Percentiles rank a stretch among this genome's conserved stretches.
Evolutionary conservation across 2,797 vertebrate species (phyloP).

Genomic region (Parambassis ranga): DNA sequence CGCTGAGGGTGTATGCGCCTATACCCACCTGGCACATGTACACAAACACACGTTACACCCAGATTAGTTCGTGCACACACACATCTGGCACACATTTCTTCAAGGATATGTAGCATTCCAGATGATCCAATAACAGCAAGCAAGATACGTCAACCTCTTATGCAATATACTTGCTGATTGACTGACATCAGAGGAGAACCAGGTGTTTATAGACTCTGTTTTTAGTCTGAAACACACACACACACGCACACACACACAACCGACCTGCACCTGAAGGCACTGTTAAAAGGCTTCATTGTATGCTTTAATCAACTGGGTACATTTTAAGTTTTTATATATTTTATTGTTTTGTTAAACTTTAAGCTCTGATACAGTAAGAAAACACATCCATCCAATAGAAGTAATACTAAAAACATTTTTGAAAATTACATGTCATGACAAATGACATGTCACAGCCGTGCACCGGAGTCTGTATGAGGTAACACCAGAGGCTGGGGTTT

Average conservation of each 20-base stretch:
- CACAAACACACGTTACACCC: neutral
- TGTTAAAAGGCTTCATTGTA: neutral
- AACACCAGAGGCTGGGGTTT: neutral
- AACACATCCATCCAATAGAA: too few relatives aligned
- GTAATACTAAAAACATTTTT: too few relatives aligned
- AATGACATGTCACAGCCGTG: neutral
- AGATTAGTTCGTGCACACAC: too few relatives aligned
- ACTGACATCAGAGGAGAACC: slow-evolving; percentile 27
- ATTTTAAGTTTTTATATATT: rapidly evolving
- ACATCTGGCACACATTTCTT: slow-evolving; percentile 17
- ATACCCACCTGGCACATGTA: slow-evolving; percentile 11
- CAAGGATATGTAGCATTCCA: neutral
- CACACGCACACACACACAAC: neutral
- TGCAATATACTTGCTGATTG: slow-evolving; percentile 7
- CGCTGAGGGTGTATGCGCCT: neutral
- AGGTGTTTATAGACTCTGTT: slow-evolving; percentile 25
- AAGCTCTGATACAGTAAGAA: too few relatives aligned
- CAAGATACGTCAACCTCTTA: slow-evolving; percentile 23
- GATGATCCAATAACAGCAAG: slow-evolving; percentile 13
- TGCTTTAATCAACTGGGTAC: neutral
- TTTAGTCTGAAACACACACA: neutral
- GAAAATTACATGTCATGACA: neutral
- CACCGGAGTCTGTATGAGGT: neutral
- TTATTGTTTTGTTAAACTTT: too few relatives aligned
- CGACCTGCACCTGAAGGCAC: neutral